A percentile compares a stretch with the other conserved stretches of the same genome.
Evolutionary conservation across 1,140 invertebrate species (phyloP).

Genomic region (Drosophila jambulina): DNA sequence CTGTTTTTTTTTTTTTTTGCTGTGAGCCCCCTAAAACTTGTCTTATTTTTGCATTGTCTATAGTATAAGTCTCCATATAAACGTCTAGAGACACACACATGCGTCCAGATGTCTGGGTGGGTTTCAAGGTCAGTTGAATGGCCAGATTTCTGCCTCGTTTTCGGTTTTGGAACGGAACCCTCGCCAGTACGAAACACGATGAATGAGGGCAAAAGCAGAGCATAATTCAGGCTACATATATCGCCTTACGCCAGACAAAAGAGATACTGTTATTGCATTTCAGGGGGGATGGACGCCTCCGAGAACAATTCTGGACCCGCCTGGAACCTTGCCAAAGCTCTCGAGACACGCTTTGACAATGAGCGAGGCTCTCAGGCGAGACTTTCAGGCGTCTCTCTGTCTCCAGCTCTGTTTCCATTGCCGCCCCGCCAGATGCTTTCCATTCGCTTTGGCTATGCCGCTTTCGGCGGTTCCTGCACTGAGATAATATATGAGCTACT

Average conservation of each 20-base stretch:
- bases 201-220: constrained; percentile 34
- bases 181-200: constrained; percentile 32
- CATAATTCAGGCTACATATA: constrained; percentile 28
- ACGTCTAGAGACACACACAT: constrained; percentile 9
- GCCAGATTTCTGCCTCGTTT: constrained; percentile 31
- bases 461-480: constrained; percentile 34
- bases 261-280: constrained; percentile 55
- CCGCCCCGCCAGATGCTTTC: constrained; percentile 20
- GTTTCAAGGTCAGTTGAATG: constrained; percentile 52
- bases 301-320: constrained; percentile 27
- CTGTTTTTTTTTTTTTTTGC: constrained; percentile 12
- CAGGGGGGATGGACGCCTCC: constrained; percentile 11
- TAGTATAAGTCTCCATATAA: constrained; percentile 10
- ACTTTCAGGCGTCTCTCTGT: constrained; percentile 53
- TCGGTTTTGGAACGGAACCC: constrained; percentile 23
- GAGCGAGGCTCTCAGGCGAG: constrained; percentile 71
- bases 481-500: not conserved
- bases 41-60: constrained; percentile 31
- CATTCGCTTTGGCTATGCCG: constrained; percentile 36
- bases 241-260: constrained; percentile 69
- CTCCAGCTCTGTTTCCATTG: constrained; percentile 11
- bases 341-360: constrained; percentile 62
- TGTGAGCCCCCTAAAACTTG: constrained; percentile 15
- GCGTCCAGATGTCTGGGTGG: constrained; percentile 33
- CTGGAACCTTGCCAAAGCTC: constrained; percentile 56